Percentiles rank a stretch among this genome's conserved stretches.
Evolutionary conservation across 2,888 invertebrate species (phyloP).

Genomic region (Cantharis flavilabris): DNA sequence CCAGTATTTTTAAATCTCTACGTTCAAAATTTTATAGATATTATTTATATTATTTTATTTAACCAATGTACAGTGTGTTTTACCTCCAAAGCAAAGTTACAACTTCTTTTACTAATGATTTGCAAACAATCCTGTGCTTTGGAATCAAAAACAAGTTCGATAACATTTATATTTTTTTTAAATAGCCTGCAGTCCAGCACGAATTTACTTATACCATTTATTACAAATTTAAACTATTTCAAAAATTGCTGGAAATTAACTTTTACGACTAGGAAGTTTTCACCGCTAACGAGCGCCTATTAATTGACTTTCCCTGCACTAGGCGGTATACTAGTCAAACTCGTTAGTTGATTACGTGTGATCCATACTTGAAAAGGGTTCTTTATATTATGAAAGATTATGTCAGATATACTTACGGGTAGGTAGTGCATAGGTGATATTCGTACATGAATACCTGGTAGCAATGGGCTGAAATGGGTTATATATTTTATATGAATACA

Average conservation of each 20-base stretch:
- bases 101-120: too few species aligned
- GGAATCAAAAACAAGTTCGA: too few species aligned
- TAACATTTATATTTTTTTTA: too few species aligned
- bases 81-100: too few species aligned
- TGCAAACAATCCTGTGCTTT: too few species aligned
- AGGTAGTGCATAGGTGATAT: neutral
- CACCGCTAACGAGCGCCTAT: conserved; percentile 36
- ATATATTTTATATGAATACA: neutral
- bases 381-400: conserved; percentile 22
- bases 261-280: conserved; percentile 24
- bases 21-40: neutral
- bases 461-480: neutral
- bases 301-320: conserved; percentile 34
- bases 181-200: too few species aligned
- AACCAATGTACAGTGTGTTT: too few species aligned
- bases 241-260: conserved; percentile 12
- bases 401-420: conserved; percentile 10
- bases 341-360: conserved; percentile 38
- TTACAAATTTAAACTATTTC: neutral
- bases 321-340: conserved; percentile 31
- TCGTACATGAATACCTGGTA: neutral
- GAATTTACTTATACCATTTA: too few species aligned
- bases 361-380: conserved; percentile 27
- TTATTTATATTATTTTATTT: neutral
- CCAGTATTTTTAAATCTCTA: neutral